A percentile compares a stretch with the other conserved stretches of the same genome.
These are phyloP conservation scores for Lampris incognitus DNA, from an alignment of 2,113 vertebrate genomes.

Conservation along the genomic window DNA sequence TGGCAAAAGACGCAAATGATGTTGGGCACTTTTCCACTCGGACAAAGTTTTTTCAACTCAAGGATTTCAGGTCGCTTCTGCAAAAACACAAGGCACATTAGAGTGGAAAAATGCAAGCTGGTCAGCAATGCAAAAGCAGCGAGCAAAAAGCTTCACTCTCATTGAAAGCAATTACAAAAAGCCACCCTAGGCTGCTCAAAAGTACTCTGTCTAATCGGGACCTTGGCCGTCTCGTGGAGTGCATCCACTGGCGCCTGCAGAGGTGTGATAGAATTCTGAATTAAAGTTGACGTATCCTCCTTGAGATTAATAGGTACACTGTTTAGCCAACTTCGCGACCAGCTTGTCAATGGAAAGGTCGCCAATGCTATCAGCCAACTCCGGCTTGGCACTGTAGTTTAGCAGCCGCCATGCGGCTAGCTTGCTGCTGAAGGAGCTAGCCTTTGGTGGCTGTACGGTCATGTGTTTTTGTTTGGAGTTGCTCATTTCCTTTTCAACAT, in stretches of 20 bases:
- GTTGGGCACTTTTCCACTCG: too few relatives aligned
- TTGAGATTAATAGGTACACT: not conserved
- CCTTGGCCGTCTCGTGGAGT: not conserved
- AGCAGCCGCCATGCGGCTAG: not conserved
- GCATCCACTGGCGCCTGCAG: not conserved
- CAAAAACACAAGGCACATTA: too few relatives aligned
- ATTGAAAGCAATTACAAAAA: too few relatives aligned
- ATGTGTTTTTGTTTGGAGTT: not conserved
- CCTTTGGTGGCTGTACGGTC: not conserved
- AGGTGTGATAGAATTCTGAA: not conserved
- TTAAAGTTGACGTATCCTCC: not conserved
- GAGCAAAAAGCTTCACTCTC: too few relatives aligned
- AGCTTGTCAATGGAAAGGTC: not conserved
- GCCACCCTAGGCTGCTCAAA: too few relatives aligned
- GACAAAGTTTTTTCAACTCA: too few relatives aligned
- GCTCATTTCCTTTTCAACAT: conserved; percentile 1
- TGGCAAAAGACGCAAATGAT: too few relatives aligned
- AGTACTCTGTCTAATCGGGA: too few relatives aligned
- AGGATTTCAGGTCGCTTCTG: too few relatives aligned
- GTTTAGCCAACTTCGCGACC: not conserved
- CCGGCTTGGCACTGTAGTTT: not conserved
- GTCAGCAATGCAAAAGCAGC: too few relatives aligned
- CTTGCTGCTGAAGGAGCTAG: not conserved
- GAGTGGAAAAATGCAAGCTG: too few relatives aligned
- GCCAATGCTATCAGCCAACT: not conserved